Percentiles rank a stretch among this genome's conserved stretches.
Conservation (phyloP, 2,888 invertebrate species). For the Sarcophaga variegata region DNA sequence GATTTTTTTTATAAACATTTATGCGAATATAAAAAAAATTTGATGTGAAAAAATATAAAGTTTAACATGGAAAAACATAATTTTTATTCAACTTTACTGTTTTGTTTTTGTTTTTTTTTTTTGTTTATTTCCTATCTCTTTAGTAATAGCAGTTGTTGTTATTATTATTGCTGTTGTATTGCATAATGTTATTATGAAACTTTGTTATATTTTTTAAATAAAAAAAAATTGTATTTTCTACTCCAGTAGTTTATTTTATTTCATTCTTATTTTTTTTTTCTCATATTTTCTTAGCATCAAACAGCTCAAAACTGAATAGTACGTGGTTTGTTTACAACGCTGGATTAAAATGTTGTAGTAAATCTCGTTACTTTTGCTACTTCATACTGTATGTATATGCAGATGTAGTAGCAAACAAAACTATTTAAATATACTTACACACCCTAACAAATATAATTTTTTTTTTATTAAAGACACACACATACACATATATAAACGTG, state of each 20-base stretch:
- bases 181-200: constrained; percentile 41
- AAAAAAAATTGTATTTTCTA: constrained; percentile 11
- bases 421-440: constrained; percentile 13
- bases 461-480: not conserved
- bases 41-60: constrained; percentile 5
- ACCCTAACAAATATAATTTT: not conserved
- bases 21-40: not conserved
- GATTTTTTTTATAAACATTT: constrained; percentile 43
- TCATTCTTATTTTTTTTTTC: constrained; percentile 43
- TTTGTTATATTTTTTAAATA: constrained; percentile 28
- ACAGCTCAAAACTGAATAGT: constrained; percentile 20
- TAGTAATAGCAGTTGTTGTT: not conserved
- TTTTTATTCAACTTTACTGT: constrained; percentile 34
- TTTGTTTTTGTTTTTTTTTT: constrained; percentile 28
- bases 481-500: not conserved
- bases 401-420: constrained; percentile 10
- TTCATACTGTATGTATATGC: not conserved
- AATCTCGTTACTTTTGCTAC: not conserved
- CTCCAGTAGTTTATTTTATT: not conserved
- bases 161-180: constrained; percentile 36
- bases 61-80: constrained; percentile 4
- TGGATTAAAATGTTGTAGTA: constrained; percentile 32
- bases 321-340: constrained; percentile 50
- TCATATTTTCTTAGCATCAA: constrained; percentile 31
- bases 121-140: not conserved